These are phyloP conservation scores for Nilaparvata lugens DNA, from an alignment of 1,140 invertebrate species.

Conservation along the genomic window DNA sequence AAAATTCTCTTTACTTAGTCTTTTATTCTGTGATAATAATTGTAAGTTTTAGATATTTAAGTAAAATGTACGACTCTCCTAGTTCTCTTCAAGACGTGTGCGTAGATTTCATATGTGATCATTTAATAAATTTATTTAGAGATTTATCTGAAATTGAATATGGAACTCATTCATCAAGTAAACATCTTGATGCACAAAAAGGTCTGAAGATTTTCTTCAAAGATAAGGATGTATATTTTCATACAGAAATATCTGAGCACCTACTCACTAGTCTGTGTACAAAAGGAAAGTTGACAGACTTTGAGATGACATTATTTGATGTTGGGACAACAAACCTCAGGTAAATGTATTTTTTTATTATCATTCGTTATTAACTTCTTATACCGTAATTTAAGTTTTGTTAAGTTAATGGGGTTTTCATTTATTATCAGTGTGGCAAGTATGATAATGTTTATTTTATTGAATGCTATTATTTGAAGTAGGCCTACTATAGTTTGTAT, in stretches of 20 bases:
- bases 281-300: slow-evolving; percentile 52
- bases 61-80: slow-evolving; percentile 52
- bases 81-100: slow-evolving; percentile 53
- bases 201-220: slow-evolving; percentile 38
- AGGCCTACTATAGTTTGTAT: too few species aligned
- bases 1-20: background rate
- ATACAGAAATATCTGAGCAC: slow-evolving; percentile 55
- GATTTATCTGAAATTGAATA: slow-evolving; percentile 17
- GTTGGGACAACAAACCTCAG: slow-evolving; percentile 51
- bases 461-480: too few species aligned
- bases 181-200: background rate
- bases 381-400: too few species aligned
- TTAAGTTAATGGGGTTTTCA: too few species aligned
- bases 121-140: slow-evolving; percentile 47
- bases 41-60: slow-evolving; percentile 2
- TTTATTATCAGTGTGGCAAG: too few species aligned
- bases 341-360: slow-evolving; percentile 22
- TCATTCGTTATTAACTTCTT: too few species aligned
- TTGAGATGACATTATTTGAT: slow-evolving; percentile 55
- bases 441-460: too few species aligned
- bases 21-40: slow-evolving; percentile 2
- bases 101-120: slow-evolving; percentile 59
- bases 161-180: background rate
- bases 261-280: slow-evolving; percentile 51
- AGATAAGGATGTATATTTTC: slow-evolving; percentile 54